phyloP scores from a whole-genome alignment of 53 echinoderm and acorn worm genomes.

The Crossaster papposus region DNA sequence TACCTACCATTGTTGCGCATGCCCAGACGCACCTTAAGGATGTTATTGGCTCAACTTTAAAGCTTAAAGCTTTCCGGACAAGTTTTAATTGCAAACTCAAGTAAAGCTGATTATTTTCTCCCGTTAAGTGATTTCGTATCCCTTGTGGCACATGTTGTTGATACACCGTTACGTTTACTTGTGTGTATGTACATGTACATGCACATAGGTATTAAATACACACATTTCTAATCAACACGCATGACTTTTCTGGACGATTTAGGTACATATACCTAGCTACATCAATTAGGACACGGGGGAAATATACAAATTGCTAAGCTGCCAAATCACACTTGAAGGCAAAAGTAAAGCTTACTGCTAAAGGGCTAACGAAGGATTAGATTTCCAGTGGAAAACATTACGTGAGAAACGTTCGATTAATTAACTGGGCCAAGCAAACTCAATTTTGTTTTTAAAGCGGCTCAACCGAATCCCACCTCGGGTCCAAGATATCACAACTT shows the following conservation, averaged over 20 bases:
- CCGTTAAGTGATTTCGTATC: not conserved
- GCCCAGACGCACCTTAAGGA: not conserved
- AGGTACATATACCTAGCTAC: not conserved
- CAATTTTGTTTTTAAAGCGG: constrained; percentile 11
- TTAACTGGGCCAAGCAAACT: constrained; percentile 30
- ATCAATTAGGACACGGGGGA: constrained; percentile 15
- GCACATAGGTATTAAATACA: not conserved
- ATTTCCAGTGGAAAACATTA: constrained; percentile 11
- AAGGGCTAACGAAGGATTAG: not conserved
- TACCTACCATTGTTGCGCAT: not conserved
- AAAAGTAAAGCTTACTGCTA: not conserved
- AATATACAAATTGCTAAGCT: not conserved
- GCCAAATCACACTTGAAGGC: not conserved
- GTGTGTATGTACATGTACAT: too few relatives aligned
- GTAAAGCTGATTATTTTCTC: not conserved
- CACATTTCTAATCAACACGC: not conserved
- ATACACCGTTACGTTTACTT: not conserved
- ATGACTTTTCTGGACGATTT: not conserved
- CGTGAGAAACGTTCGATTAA: constrained; percentile 34
- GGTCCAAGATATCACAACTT: not conserved
- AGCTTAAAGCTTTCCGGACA: not conserved
- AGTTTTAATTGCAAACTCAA: not conserved
- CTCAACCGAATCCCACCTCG: not conserved
- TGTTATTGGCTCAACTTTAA: not conserved
- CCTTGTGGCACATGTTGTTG: not conserved